These are phyloP conservation scores for Campopleginae sp. DNA, from an alignment of 2,888 invertebrate species.

Conservation along the genomic window DNA sequence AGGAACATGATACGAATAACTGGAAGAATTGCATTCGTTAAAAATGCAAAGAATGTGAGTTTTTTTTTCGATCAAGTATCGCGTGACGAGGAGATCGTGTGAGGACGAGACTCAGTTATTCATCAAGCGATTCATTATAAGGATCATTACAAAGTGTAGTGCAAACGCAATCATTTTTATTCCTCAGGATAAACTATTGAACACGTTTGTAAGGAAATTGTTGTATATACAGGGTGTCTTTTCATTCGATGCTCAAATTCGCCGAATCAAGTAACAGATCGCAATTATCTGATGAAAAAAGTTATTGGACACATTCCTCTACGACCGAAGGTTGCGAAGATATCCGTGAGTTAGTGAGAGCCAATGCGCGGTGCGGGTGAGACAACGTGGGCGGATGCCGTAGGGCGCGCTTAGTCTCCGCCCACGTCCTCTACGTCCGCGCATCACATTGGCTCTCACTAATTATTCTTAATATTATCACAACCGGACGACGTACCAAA, in stretches of 20 bases:
- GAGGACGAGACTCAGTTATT: slow-evolving; percentile 39
- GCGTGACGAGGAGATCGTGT: slow-evolving; percentile 36
- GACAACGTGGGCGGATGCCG: not conserved
- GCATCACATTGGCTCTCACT: not conserved
- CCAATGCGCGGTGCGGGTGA: not conserved
- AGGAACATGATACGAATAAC: not conserved
- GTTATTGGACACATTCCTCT: not conserved
- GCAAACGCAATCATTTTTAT: slow-evolving; percentile 40
- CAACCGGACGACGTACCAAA: not conserved
- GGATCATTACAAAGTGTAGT: slow-evolving; percentile 15
- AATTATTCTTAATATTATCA: not conserved
- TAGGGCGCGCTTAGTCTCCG: not conserved
- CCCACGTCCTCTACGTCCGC: not conserved
- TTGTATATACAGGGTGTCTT: not conserved
- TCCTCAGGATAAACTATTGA: not conserved
- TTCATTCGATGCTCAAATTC: not conserved
- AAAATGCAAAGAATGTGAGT: not conserved
- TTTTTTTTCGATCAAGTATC: not conserved
- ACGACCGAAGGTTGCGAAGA: not conserved
- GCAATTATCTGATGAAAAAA: not conserved
- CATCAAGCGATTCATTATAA: slow-evolving; percentile 54
- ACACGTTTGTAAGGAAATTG: not conserved
- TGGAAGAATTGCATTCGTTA: not conserved
- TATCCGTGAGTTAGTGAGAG: not conserved
- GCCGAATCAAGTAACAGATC: not conserved